Base-by-base conservation (phyloP, 2,888 invertebrate genomes). In the Volucella bombylans region DNA sequence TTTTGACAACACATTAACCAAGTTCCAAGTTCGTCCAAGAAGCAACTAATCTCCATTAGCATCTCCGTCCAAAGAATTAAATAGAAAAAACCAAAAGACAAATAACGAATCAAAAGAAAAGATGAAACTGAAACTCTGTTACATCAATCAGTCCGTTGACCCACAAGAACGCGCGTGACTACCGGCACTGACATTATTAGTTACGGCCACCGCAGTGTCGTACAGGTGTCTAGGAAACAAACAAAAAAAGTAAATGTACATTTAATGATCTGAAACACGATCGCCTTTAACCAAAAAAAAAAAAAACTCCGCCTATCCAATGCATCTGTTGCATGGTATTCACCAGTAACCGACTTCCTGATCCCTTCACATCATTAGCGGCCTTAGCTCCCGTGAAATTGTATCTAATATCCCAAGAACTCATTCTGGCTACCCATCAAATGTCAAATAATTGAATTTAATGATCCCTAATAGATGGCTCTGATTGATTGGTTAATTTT, bases 401-500 rank as follows among this genome's bases (percentile, higher is more conserved):
- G 50, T 49, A 38, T 50, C 14, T 11, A 12, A 57, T 39, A 31
- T n/a, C 18, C 11, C 12, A 12, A 12, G 11, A 11, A n/a, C 39
- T 15, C 8, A 23, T 52, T 45, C 12, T 49, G 49, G 10, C 41
- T 41, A 54, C 45, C 38, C n/a, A 12, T 2, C 18, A 61, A 59
- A 68, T 38, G 45, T 71, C 52, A 41, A 76, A 73, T 81, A 87
- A 87, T 87, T 87, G 82, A 82, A 82, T 87, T 82, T 86, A 87
- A 87, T 87, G 85, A 87, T 59, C 57, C 55, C 82, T 87, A 86
- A 87, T 85, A 79, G 74, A 72, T 31, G 79, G 73, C 69, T 82
- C 86, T 81, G 81, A 86, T 87, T 86, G 87, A 87, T 86, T 81
- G 86, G 79, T 87, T 82, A 86, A 82, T 81, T 72, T 81, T 80